phyloP scores from a whole-genome alignment of 1,140 invertebrate genomes.

The Diprion similis region DNA sequence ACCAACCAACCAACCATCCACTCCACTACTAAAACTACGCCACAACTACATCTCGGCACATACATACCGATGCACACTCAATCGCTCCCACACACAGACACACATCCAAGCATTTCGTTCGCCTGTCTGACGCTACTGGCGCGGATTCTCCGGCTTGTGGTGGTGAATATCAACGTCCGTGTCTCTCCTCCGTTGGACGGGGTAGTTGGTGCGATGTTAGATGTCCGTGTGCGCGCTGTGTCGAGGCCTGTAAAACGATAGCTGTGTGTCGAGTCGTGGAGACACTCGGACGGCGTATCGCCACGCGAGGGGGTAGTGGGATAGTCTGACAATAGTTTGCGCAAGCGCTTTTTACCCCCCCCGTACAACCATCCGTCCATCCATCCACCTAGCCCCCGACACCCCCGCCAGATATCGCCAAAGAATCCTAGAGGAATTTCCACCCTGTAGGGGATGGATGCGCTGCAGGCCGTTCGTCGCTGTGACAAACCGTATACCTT shows the following conservation, averaged over 20 bases:
- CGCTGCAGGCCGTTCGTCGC: too few species aligned
- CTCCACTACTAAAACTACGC: not conserved
- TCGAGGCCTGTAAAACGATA: too few species aligned
- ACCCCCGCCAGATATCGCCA: not conserved
- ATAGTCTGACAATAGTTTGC: conserved; percentile 5
- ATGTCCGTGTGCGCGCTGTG: too few species aligned
- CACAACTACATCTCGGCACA: not conserved
- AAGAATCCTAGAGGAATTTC: not conserved
- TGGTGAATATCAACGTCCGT: not conserved
- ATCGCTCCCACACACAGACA: not conserved
- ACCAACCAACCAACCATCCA: not conserved
- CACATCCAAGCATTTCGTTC: not conserved
- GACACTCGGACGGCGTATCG: too few species aligned
- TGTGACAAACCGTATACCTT: too few species aligned
- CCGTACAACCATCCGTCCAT: too few species aligned
- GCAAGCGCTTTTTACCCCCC: not conserved
- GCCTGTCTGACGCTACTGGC: not conserved
- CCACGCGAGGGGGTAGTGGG: not conserved
- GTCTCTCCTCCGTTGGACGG: too few species aligned
- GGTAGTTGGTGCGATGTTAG: too few species aligned
- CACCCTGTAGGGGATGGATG: not conserved
- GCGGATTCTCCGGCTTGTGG: too few species aligned
- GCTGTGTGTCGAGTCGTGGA: too few species aligned
- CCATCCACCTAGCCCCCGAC: not conserved
- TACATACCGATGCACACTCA: not conserved